Percentiles rank a stretch among this genome's conserved stretches.
phyloP scores from a whole-genome alignment of 2,888 invertebrate genomes.

The Andrena flavipes region DNA sequence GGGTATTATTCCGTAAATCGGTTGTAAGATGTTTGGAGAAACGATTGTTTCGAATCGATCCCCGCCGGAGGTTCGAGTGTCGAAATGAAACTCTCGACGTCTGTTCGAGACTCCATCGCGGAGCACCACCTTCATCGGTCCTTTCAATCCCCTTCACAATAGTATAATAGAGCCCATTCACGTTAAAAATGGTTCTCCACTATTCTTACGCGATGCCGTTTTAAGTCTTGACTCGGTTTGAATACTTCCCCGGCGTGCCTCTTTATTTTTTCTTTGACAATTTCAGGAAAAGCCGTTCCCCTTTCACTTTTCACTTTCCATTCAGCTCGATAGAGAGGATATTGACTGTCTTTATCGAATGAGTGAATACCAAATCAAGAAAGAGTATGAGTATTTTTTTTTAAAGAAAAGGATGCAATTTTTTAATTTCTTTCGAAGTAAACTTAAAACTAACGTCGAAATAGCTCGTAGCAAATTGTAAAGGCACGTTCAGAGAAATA shows the following conservation, averaged over 20 bases:
- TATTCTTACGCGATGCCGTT: conserved; percentile 68
- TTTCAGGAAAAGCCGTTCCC: conserved; percentile 4
- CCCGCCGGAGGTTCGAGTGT: conserved; percentile 74
- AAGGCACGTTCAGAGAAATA: no score
- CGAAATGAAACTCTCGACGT: conserved; percentile 74
- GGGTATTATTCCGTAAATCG: conserved; percentile 72
- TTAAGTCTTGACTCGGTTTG: conserved; percentile 57
- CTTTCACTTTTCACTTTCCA: conserved; percentile 11
- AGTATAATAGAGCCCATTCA: conserved; percentile 73
- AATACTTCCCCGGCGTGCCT: conserved; percentile 54
- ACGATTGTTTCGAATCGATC: conserved; percentile 77
- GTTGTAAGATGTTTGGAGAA: conserved; percentile 77
- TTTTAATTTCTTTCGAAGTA: no score
- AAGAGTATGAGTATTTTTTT: no score
- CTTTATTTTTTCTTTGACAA: conserved; percentile 17
- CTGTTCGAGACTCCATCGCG: conserved; percentile 63
- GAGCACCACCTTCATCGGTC: conserved; percentile 66
- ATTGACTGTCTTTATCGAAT: not conserved
- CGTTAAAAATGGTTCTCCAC: conserved; percentile 68
- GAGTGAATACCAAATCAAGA: conserved; percentile 9
- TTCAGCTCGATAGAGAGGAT: not conserved
- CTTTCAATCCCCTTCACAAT: conserved; percentile 69
- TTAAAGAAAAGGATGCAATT: no score
- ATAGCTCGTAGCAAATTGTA: no score
- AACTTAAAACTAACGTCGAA: no score